These are phyloP conservation scores for Labroides dimidiatus DNA, from an alignment of 2,797 vertebrate genomes.

Conservation along the genomic window DNA sequence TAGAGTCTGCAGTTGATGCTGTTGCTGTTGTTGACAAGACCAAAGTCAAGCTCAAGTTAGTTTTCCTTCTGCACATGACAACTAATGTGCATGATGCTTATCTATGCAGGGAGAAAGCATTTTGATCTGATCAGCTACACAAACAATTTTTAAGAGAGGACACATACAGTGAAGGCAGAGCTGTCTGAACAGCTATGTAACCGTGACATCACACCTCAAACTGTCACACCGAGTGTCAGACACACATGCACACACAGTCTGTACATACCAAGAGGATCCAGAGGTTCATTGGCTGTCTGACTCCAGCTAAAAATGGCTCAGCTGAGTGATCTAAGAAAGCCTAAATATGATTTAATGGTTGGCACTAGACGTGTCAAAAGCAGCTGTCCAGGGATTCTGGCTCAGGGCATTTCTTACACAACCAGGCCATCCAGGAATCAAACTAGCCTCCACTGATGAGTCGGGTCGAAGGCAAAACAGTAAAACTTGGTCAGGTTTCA, in stretches of 20 bases:
- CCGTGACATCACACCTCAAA: conserved; percentile 2
- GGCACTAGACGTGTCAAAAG: conserved; percentile 9
- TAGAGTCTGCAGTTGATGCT: conserved; percentile 28
- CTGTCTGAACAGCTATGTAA: conserved; percentile 9
- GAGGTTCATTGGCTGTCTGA: conserved; percentile 11
- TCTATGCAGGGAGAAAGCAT: too few relatives aligned
- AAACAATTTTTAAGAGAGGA: not conserved
- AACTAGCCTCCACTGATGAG: conserved; percentile 15
- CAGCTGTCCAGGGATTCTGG: conserved; percentile 11
- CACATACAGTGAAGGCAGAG: not conserved
- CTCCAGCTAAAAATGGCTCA: conserved; percentile 29
- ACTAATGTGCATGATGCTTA: not conserved
- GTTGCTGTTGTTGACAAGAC: not conserved
- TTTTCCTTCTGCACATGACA: too few relatives aligned
- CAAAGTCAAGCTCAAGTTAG: not conserved
- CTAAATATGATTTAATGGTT: conserved; percentile 47
- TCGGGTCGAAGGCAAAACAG: conserved; percentile 12
- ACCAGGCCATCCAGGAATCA: conserved; percentile 7
- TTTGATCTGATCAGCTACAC: not conserved
- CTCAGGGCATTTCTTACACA: conserved; percentile 15
- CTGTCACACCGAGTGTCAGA: conserved; percentile 17
- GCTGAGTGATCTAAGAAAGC: conserved; percentile 47
- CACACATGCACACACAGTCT: conserved; percentile 14
- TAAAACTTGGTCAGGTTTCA: not conserved
- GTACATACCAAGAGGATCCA: conserved; percentile 24